Percentiles rank a stretch among this genome's conserved stretches.
These are phyloP conservation scores for Ligdia adustata DNA, from an alignment of 2,888 invertebrate species.

Conservation along the genomic window DNA sequence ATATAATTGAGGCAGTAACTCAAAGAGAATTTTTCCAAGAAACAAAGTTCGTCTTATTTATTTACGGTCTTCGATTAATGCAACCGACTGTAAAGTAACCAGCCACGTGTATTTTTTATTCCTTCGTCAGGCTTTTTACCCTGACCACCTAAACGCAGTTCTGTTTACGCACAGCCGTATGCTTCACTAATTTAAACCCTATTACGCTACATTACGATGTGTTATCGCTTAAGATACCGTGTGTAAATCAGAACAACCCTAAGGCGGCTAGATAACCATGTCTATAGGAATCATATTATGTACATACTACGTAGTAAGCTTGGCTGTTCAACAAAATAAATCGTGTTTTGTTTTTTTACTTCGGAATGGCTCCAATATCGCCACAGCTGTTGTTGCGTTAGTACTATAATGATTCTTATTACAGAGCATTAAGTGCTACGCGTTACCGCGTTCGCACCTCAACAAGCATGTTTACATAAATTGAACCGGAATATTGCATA, in stretches of 20 bases:
- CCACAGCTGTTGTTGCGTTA: not conserved
- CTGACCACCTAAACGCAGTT: too few species aligned
- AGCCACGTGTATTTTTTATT: constrained; percentile 46
- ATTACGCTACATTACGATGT: too few species aligned
- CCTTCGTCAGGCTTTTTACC: too few species aligned
- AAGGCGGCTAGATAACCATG: too few species aligned
- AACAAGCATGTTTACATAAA: constrained; percentile 25
- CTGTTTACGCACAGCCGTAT: too few species aligned
- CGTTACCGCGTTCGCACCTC: constrained; percentile 15
- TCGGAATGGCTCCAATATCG: constrained; percentile 35
- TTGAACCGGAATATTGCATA: constrained; percentile 29
- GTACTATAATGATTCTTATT: constrained; percentile 4
- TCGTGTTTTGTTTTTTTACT: constrained; percentile 37
- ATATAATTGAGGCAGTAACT: not conserved
- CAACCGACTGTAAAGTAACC: constrained; percentile 51
- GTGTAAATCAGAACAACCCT: too few species aligned
- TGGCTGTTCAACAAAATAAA: constrained; percentile 27
- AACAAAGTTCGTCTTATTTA: constrained; percentile 7
- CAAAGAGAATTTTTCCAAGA: constrained; percentile 8
- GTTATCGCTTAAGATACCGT: too few species aligned
- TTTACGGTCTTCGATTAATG: constrained; percentile 29
- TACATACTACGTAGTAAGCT: too few species aligned
- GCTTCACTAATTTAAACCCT: too few species aligned
- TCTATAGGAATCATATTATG: too few species aligned
- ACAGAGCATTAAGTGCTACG: constrained; percentile 4